Conservation (phyloP, 2,797 vertebrate species). For the Synaphobranchus kaupii region DNA sequence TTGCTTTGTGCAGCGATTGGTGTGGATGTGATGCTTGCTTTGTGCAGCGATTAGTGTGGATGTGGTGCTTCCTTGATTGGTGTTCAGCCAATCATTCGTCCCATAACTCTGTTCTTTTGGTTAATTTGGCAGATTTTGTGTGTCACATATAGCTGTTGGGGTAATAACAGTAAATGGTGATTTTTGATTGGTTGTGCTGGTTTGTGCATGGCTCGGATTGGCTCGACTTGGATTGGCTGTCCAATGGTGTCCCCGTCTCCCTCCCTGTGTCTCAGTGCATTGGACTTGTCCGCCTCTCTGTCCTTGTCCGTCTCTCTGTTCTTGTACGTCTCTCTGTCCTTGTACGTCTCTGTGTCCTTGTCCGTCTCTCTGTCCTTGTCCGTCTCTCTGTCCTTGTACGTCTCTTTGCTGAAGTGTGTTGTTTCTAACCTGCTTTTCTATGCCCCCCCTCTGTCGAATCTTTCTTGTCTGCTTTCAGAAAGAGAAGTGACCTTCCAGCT, state of each 20-base stretch:
- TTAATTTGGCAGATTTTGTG: conserved; percentile 12
- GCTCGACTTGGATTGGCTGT: conserved; percentile 23
- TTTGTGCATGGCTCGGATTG: conserved; percentile 61
- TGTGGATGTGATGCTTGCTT: too few species aligned
- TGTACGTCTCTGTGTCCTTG: neutral
- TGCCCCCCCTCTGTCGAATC: conserved; percentile 34
- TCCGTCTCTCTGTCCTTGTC: neutral
- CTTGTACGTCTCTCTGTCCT: neutral
- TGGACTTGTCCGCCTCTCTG: neutral
- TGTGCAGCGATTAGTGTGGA: conserved; percentile 10
- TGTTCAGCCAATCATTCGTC: neutral
- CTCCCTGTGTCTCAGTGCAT: conserved; percentile 5
- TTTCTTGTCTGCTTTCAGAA: conserved; percentile 70
- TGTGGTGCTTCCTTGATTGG: neutral
- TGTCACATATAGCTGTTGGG: neutral
- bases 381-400: neutral
- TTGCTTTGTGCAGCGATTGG: too few species aligned
- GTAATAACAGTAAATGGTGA: conserved; percentile 17
- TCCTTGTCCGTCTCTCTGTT: neutral
- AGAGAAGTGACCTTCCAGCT: conserved; percentile 92
- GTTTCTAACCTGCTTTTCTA: conserved; percentile 38
- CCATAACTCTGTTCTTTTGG: conserved; percentile 46
- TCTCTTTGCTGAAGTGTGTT: conserved; percentile 16
- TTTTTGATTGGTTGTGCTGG: conserved; percentile 35
- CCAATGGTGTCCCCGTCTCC: conserved; percentile 47